Evolutionary conservation across 2,797 vertebrate genomes (phyloP), one percentile per base, ranked within the genome.

Genomic region (Anabas testudineus): DNA sequence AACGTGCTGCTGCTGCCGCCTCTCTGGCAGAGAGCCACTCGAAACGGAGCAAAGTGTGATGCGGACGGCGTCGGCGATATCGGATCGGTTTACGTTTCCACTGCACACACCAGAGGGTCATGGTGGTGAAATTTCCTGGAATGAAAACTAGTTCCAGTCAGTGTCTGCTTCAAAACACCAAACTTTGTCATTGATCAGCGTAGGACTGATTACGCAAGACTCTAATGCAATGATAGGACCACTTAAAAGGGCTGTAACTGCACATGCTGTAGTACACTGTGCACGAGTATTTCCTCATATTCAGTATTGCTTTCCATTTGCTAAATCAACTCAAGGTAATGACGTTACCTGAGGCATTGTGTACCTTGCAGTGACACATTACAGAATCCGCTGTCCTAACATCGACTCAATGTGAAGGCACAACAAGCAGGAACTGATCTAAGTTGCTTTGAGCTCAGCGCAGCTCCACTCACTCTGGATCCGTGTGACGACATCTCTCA

Each of bases 11-110:
- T 0, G 91, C 87, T 0, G 91, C 93, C 0, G 91, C 93, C 0
- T 15, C 69, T 0, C 72, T 53, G 0, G 7, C 63, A 0, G 96
- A 96, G 52, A 87, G 74, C 71, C 93, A 92, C 64, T 84, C 91
- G 0, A 98, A 97, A 72, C 93, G 94, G 10, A 89, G 91, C 88
- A 96, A 95, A 81, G 95, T 95, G 14, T 96, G 64, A 62, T 10
- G n/a, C 13, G 28, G 53, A 15, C 10, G 28, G 10, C 0, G 51
- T 16, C 1, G 22, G 51, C 3, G 8, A 30, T 4, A 51, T 34
- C 12, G 32, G 0, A 4, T 3, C 16, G 22, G 19, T 14, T 47
- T 55, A 42, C 28, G 19, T n/a, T 28, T 24, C 24, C 22, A 5
- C 22, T 39, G n/a, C n/a, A n/a, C n/a, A n/a, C n/a, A n/a, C n/a